Conservation (phyloP, 1,140 invertebrate species). For the Drosophila yakuba region DNA sequence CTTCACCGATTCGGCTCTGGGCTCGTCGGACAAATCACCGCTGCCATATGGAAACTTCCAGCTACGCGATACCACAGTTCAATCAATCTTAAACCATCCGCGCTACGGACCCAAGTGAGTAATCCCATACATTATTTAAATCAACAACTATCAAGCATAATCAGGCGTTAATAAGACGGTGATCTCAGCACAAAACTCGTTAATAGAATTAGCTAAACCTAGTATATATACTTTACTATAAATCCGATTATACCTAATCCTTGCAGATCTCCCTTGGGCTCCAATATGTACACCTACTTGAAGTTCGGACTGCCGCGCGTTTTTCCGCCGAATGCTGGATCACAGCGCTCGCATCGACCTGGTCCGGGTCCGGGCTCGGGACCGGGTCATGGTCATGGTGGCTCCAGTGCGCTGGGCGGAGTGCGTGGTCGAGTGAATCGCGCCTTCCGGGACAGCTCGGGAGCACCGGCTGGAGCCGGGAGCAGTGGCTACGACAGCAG, state of each 20-base stretch:
- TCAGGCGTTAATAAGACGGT: slow-evolving; percentile 23
- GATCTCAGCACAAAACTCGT: slow-evolving; percentile 5
- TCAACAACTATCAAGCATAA: slow-evolving; percentile 14
- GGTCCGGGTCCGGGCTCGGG: slow-evolving; percentile 77
- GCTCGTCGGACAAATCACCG: slow-evolving; percentile 94
- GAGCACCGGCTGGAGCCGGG: slow-evolving; percentile 54
- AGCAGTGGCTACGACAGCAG: slow-evolving; percentile 95
- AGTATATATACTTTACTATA: not conserved
- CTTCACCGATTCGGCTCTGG: slow-evolving; percentile 96
- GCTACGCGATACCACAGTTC: slow-evolving; percentile 95
- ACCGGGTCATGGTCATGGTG: slow-evolving; percentile 51
- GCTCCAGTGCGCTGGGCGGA: slow-evolving; percentile 79
- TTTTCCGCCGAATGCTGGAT: slow-evolving; percentile 91
- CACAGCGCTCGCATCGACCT: slow-evolving; percentile 86
- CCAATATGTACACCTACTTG: slow-evolving; percentile 96
- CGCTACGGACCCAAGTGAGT: slow-evolving; percentile 93
- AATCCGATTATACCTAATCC: not conserved
- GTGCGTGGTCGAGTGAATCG: slow-evolving; percentile 81
- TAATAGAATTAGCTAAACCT: not conserved
- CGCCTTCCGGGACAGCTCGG: slow-evolving; percentile 81
- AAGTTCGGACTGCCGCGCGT: slow-evolving; percentile 96
- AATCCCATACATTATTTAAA: slow-evolving; percentile 9
- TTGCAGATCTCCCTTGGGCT: slow-evolving; percentile 90
- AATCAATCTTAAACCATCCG: slow-evolving; percentile 96
- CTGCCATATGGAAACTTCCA: slow-evolving; percentile 97